phyloP scores from a whole-genome alignment of 2,797 vertebrate species.

The Bufotes viridis region DNA sequence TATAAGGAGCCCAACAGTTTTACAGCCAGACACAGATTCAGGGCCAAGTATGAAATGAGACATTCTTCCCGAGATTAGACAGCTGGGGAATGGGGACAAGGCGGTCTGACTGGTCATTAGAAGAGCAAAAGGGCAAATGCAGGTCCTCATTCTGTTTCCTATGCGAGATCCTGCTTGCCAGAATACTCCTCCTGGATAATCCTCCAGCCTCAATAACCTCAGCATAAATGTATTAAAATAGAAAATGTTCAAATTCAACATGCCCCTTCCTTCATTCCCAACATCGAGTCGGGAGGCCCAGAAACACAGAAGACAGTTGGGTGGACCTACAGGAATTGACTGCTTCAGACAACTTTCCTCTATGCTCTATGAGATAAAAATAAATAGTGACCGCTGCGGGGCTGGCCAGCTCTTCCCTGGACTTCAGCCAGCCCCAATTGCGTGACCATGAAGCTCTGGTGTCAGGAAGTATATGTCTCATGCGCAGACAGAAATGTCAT shows the following conservation, averaged over 20 bases:
- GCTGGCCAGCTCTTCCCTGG: background rate
- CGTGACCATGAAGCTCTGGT: slow-evolving; percentile 21
- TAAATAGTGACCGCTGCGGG: too few species aligned
- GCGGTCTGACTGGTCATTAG: background rate
- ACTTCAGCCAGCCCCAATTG: background rate
- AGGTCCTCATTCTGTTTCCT: too few species aligned
- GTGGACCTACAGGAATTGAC: too few species aligned
- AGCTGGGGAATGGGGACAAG: background rate
- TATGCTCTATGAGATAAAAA: too few species aligned
- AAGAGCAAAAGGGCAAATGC: background rate
- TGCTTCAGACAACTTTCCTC: too few species aligned
- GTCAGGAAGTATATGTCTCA: slow-evolving; percentile 9
- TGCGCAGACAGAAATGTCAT: slow-evolving; percentile 30
- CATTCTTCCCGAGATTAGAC: slow-evolving; percentile 44
- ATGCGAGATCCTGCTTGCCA: background rate
- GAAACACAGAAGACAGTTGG: too few species aligned
- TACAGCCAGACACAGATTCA: slow-evolving; percentile 21
- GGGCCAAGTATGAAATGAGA: slow-evolving; percentile 37
- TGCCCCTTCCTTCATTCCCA: too few species aligned
- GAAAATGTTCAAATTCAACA: too few species aligned
- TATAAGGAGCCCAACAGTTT: slow-evolving; percentile 40
- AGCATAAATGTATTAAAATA: background rate
- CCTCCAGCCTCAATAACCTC: background rate
- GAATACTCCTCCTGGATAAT: background rate
- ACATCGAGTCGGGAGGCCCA: too few species aligned